Percentiles rank a stretch among this genome's conserved stretches.
Conservation (phyloP, 2,797 vertebrate species). For the Salmo trutta region DNA sequence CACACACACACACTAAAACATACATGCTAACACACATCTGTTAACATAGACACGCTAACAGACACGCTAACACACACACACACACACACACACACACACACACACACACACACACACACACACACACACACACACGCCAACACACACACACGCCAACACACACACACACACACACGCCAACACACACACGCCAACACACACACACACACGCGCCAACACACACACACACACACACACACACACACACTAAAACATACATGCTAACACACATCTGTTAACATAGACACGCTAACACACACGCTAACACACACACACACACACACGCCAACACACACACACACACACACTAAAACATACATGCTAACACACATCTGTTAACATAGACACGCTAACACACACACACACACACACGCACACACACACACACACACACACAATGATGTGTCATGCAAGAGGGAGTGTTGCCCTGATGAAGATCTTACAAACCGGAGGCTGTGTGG, state of each 20-base stretch:
- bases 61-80: neutral
- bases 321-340: too few species aligned
- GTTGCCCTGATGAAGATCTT: slow-evolving; percentile 65
- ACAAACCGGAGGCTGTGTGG: slow-evolving; percentile 44
- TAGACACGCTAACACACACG: too few species aligned
- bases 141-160: neutral
- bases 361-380: slow-evolving; percentile 40
- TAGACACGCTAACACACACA: slow-evolving; percentile 1
- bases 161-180: neutral
- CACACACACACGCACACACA: slow-evolving; percentile 2
- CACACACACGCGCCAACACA: neutral
- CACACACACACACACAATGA: slow-evolving; percentile 18
- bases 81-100: too few species aligned
- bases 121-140: too few species aligned
- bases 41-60: slow-evolving; percentile 32
- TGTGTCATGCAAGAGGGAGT: slow-evolving; percentile 39
- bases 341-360: slow-evolving; percentile 49
- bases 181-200: too few species aligned
- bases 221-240: neutral
- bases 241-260: neutral
- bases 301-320: too few species aligned
- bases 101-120: too few species aligned
- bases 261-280: neutral
- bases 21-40: slow-evolving; percentile 49
- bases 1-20: neutral